Percentiles rank a stretch among this genome's conserved stretches.
These are phyloP conservation scores for Lithobius niger DNA, from an alignment of 1,140 invertebrate species.

Conservation along the genomic window DNA sequence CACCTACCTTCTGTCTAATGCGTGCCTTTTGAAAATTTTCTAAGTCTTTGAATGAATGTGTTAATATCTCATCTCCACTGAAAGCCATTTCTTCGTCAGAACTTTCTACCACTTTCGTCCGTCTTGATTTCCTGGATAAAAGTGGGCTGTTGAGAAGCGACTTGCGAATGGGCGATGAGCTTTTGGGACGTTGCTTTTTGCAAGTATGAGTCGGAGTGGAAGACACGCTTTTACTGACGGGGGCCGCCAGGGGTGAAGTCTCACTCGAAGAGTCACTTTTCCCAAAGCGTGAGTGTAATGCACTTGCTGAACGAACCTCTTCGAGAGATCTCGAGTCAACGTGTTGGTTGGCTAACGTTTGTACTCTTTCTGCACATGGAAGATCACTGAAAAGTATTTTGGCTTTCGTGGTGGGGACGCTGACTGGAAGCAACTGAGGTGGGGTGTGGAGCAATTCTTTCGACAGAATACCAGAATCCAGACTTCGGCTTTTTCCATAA, in stretches of 20 bases:
- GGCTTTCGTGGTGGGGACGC: not conserved
- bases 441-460: conserved; percentile 48
- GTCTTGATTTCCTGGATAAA: conserved; percentile 53
- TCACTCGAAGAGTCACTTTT: not conserved
- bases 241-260: not conserved
- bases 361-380: not conserved
- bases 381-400: not conserved
- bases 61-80: conserved; percentile 34
- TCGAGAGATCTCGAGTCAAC: not conserved
- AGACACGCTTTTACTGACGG: conserved; percentile 1
- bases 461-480: conserved; percentile 44
- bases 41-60: conserved; percentile 46
- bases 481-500: conserved; percentile 64
- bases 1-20: conserved; percentile 69
- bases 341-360: not conserved
- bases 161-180: conserved; percentile 27
- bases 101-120: conserved; percentile 60
- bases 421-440: not conserved
- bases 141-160: conserved; percentile 67
- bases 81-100: conserved; percentile 64
- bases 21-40: conserved; percentile 92
- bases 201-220: not conserved
- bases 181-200: conserved; percentile 1
- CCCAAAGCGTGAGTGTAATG: not conserved
- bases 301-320: not conserved